Conservation (phyloP, 2,797 vertebrate species). For the Sebastes minor region DNA sequence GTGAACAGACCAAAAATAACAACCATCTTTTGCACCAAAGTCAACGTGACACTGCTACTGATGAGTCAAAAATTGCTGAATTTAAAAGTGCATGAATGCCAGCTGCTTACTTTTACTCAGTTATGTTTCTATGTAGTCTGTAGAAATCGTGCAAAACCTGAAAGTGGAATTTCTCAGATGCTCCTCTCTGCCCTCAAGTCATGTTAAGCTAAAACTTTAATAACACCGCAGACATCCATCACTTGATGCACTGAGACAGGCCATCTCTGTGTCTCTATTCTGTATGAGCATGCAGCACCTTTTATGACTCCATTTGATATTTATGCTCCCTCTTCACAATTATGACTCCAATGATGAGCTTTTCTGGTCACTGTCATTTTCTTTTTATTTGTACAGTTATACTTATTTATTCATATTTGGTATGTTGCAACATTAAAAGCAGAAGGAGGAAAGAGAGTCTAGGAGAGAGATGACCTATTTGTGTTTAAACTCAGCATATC, state of each 20-base stretch:
- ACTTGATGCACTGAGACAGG: background rate
- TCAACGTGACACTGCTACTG: background rate
- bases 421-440: background rate
- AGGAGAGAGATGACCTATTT: background rate
- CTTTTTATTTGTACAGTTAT: background rate
- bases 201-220: background rate
- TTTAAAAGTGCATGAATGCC: background rate
- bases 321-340: background rate
- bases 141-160: background rate
- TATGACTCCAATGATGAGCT: background rate
- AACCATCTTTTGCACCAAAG: background rate
- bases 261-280: background rate
- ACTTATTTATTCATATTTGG: background rate
- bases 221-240: background rate
- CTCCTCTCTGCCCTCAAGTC: background rate
- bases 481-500: background rate
- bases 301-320: background rate
- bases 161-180: too few species aligned
- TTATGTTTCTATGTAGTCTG: background rate
- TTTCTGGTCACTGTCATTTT: background rate
- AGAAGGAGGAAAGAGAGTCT: background rate
- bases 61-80: background rate
- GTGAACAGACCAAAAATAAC: slow-evolving; percentile 1
- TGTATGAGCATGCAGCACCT: background rate
- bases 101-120: background rate